Conservation (phyloP, 2,888 invertebrate genomes). For the Polymixis flavicincta region DNA sequence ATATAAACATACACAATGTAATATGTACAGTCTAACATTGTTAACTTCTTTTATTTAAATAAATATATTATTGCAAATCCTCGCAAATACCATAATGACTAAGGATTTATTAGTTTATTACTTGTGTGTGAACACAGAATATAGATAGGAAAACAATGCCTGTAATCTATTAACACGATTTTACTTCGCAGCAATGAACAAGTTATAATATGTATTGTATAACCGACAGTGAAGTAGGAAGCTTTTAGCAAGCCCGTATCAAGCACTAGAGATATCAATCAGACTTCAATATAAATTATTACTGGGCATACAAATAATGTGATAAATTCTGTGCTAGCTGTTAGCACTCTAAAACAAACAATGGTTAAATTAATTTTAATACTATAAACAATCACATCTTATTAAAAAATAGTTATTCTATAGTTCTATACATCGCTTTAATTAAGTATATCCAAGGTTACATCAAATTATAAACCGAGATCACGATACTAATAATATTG, state of each 20-base stretch:
- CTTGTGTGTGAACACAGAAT: conserved; percentile 38
- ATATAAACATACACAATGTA: conserved; percentile 67
- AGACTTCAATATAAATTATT: conserved; percentile 21
- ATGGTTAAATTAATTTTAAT: conserved; percentile 44
- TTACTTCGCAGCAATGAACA: conserved; percentile 18
- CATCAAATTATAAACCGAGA: conserved; percentile 47
- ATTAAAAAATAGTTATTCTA: conserved; percentile 36
- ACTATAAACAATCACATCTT: conserved; percentile 60
- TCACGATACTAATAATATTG: conserved; percentile 43
- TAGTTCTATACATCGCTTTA: conserved; percentile 29
- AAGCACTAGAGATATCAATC: conserved; percentile 47
- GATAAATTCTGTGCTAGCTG: conserved; percentile 27
- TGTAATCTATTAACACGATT: conserved; percentile 27
- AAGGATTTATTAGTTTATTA: conserved; percentile 41
- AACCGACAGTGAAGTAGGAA: conserved; percentile 18
- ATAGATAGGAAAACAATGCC: conserved; percentile 39
- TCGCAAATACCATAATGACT: conserved; percentile 62
- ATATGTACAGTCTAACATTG: conserved; percentile 68
- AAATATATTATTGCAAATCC: conserved; percentile 58
- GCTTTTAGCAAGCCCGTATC: conserved; percentile 37
- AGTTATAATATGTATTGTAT: conserved; percentile 9
- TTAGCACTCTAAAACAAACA: conserved; percentile 15
- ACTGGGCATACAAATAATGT: conserved; percentile 26
- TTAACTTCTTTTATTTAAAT: conserved; percentile 55
- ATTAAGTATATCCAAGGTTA: conserved; percentile 43